Percentiles rank a stretch among this genome's conserved stretches.
These are phyloP conservation scores for Nemopilema nomurai DNA, from an alignment of 30 jellyfish, hydroid and myxozoan species.

Conservation along the genomic window DNA sequence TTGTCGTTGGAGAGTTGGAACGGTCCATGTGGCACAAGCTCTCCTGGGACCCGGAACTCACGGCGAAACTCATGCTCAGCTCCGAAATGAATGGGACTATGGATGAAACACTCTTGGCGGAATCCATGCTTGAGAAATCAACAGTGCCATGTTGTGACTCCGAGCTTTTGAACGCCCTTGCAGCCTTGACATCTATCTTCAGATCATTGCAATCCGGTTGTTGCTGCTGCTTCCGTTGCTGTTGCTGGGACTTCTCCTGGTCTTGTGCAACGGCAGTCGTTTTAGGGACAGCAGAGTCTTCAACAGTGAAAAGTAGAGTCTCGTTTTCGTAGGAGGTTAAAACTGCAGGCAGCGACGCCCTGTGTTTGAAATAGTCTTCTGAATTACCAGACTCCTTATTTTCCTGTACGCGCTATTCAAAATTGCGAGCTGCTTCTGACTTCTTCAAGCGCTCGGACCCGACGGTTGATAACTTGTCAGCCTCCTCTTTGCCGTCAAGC, in stretches of 20 bases:
- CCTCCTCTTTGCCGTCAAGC: neutral
- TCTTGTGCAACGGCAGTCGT: neutral
- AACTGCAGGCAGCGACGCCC: constrained; percentile 48
- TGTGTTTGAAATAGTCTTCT: constrained; percentile 8
- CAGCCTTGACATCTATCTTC: constrained; percentile 27
- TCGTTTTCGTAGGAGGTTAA: neutral
- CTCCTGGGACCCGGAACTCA: constrained; percentile 47
- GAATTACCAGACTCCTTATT: neutral
- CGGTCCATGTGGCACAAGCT: neutral
- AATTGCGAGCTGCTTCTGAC: constrained; percentile 59
- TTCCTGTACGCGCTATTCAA: constrained; percentile 76
- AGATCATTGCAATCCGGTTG: neutral
- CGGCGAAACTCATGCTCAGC: constrained; percentile 35
- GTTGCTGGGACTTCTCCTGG: neutral
- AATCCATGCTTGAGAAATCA: neutral
- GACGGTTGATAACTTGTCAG: neutral
- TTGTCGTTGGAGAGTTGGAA: neutral
- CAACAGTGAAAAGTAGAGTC: neutral
- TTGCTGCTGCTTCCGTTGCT: neutral
- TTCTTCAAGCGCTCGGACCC: constrained; percentile 43
- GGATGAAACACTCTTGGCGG: neutral
- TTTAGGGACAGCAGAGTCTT: neutral
- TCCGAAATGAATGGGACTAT: constrained; percentile 37
- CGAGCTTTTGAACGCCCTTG: constrained; percentile 25
- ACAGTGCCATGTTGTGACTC: neutral